Percentiles rank a stretch among this genome's conserved stretches.
phyloP scores from a whole-genome alignment of 2,113 vertebrate species.

The Asarcornis scutulata region DNA sequence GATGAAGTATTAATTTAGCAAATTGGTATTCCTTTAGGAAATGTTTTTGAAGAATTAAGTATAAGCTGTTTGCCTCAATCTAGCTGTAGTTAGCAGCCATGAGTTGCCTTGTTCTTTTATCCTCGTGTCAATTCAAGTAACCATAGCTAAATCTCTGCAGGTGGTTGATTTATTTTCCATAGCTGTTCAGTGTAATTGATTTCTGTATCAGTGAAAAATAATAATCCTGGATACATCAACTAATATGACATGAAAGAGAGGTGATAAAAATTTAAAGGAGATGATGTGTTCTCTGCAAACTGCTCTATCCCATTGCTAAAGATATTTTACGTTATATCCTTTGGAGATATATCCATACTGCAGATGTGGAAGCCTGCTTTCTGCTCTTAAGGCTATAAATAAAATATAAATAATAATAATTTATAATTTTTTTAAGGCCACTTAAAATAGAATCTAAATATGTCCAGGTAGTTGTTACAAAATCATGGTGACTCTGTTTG shows the following conservation, averaged over 20 bases:
- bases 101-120: not conserved
- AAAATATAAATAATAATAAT: not conserved
- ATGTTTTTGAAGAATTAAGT: not conserved
- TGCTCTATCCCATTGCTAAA: not conserved
- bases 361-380: not conserved
- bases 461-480: not conserved
- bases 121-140: not conserved
- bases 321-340: not conserved
- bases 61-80: not conserved
- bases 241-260: not conserved
- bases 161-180: not conserved
- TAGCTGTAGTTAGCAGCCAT: not conserved
- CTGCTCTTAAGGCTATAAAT: too few species aligned
- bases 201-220: conserved; percentile 36
- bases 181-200: not conserved
- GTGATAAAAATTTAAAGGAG: not conserved
- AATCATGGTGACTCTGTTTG: not conserved
- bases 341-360: not conserved
- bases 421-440: not conserved
- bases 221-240: not conserved
- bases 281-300: conserved; percentile 9
- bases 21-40: not conserved
- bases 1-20: not conserved
- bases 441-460: conserved; percentile 30
- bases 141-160: not conserved